Percentiles rank a stretch among this genome's conserved stretches.
phyloP scores from a whole-genome alignment of 2,888 invertebrate species.

The Rhingia campestris region DNA sequence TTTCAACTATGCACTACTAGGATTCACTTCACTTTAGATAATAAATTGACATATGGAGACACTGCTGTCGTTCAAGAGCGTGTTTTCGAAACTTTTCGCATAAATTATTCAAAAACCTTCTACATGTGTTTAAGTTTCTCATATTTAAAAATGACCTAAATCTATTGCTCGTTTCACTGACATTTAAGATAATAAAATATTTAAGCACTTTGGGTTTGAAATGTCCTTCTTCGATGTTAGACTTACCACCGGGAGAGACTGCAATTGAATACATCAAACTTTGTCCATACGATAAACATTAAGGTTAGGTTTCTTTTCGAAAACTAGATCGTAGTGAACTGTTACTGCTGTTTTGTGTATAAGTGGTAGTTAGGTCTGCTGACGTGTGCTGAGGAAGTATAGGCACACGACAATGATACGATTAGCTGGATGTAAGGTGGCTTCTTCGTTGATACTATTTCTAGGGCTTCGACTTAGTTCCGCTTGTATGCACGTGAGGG shows the following conservation, averaged over 20 bases:
- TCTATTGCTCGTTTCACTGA: constrained; percentile 45
- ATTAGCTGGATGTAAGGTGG: constrained; percentile 55
- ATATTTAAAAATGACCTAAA: constrained; percentile 67
- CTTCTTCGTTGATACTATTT: constrained; percentile 55
- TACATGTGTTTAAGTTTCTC: constrained; percentile 68
- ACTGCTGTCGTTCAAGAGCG: constrained; percentile 19
- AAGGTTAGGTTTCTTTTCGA: constrained; percentile 52
- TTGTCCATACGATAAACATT: constrained; percentile 38
- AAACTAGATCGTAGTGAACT: constrained; percentile 42
- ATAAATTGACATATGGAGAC: not conserved
- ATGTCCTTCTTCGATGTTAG: constrained; percentile 7
- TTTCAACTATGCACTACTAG: not conserved
- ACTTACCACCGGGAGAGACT: constrained; percentile 51
- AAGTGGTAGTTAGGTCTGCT: constrained; percentile 24
- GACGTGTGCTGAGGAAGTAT: not conserved
- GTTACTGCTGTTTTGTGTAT: constrained; percentile 15
- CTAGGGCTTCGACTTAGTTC: constrained; percentile 64
- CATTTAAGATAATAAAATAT: constrained; percentile 50
- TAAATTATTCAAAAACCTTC: constrained; percentile 56
- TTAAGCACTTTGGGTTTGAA: constrained; percentile 11
- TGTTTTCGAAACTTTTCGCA: constrained; percentile 4
- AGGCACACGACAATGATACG: constrained; percentile 33
- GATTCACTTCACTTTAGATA: constrained; percentile 45
- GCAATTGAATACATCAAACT: constrained; percentile 30
- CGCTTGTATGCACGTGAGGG: constrained; percentile 28